Conservation (phyloP, 2,113 vertebrate genomes). For the Nerophis ophidion region DNA sequence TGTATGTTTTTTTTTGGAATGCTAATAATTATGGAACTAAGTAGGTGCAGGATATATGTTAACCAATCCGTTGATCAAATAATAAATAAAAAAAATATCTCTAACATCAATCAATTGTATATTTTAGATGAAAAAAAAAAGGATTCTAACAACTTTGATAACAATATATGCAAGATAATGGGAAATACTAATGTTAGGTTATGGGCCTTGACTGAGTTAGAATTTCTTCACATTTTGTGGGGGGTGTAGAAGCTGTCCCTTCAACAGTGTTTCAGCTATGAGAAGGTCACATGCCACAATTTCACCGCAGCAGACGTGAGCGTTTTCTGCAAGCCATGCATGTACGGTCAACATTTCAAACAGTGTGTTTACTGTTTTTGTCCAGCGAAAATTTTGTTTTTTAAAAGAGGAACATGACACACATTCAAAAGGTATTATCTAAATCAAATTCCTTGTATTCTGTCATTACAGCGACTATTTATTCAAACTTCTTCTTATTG, state of each 20-base stretch:
- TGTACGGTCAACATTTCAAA: background rate
- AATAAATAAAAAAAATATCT: too few relatives aligned
- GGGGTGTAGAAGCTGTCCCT: conserved; percentile 48
- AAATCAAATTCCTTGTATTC: background rate
- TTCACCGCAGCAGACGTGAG: conserved; percentile 39
- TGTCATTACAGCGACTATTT: conserved; percentile 92
- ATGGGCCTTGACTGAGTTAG: background rate
- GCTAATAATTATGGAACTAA: too few relatives aligned
- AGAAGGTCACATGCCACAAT: conserved; percentile 83
- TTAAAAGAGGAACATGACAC: background rate
- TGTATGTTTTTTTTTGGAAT: too few relatives aligned
- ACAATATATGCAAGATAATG: too few relatives aligned
- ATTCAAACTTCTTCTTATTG: conserved; percentile 99
- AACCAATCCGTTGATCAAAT: too few relatives aligned
- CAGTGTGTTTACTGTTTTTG: background rate
- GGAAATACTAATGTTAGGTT: background rate
- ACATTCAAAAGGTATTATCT: background rate
- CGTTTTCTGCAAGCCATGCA: background rate
- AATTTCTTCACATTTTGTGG: background rate
- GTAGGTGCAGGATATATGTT: too few relatives aligned
- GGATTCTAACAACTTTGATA: too few relatives aligned
- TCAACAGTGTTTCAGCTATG: conserved; percentile 75
- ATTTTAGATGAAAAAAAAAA: too few relatives aligned
- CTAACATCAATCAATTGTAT: too few relatives aligned
- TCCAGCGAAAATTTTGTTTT: background rate